Base-by-base conservation (phyloP, 1,140 invertebrate genomes). In the Drosophila carrolli region DNA sequence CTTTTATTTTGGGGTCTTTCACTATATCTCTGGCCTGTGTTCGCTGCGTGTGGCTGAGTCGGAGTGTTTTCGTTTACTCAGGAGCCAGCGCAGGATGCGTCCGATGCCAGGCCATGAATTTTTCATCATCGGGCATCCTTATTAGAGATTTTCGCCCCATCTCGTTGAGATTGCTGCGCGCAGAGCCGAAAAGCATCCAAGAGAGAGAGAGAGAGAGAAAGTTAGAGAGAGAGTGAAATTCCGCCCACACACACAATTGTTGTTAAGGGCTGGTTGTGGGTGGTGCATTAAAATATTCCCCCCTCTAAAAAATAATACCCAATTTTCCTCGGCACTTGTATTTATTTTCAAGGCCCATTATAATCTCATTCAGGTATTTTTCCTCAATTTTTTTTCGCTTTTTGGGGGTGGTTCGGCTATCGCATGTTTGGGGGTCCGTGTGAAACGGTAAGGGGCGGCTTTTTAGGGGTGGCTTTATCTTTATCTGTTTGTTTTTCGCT, bases 31-130 rank as follows among this genome's bases (percentile, higher is more conserved):
- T 71, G 58, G 58, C 47, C 56, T 70, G 53, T 68, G 60, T 71
- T 85, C 74, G 81, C 82, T 86, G 68, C 78, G 83, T 86, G 82
- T 78, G 78, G 66, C 83, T 72, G 82, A 86, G 78, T 89, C 84
- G 78, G 79, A 88, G 83, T 88, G 83, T 89, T 88, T 74, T 80
- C 84, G 83, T 88, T 88, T 83, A 88, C 83, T 88, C 83, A 80
- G 76, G 83, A 86, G 84, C 79, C 77, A 81, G 71, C 67, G 78
- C 79, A 65, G 76, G 84, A 61, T 78, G 75, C 67, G 62, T 76
- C 71, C 76, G 54, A 66, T 82, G 83, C 75, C 66, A 88, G 67
- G 79, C 79, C 68, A 88, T 88, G 84, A 89, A 88, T 88, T 88
- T 88, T 88, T 88, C 73, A 88, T 89, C 65, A 44, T 43, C 60